phyloP scores from a whole-genome alignment of 2,888 invertebrate genomes.

The Folsomia candida region DNA sequence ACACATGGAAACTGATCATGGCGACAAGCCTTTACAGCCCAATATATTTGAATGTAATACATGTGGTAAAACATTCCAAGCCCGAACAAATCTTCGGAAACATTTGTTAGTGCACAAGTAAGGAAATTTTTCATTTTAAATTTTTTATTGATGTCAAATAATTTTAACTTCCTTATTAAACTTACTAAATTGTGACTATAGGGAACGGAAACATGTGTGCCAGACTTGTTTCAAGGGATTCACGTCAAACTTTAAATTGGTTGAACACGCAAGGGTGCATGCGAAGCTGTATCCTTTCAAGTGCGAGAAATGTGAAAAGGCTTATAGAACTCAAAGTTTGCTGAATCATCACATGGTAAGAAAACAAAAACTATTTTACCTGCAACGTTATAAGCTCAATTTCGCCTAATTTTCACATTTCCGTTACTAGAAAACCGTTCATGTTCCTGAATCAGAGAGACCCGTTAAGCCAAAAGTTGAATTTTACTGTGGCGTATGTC shows the following conservation, averaged over 20 bases:
- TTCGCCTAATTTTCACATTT: background rate
- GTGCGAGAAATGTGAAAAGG: conserved; percentile 41
- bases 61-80: conserved; percentile 47
- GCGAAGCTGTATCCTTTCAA: conserved; percentile 45
- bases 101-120: conserved; percentile 49
- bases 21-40: conserved; percentile 41
- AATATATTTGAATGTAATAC: conserved; percentile 44
- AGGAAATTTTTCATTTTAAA: conserved; percentile 16
- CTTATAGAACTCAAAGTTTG: conserved; percentile 44
- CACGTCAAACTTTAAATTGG: conserved; percentile 47
- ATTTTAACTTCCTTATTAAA: conserved; percentile 3
- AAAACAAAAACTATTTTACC: background rate
- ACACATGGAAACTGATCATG: conserved; percentile 42
- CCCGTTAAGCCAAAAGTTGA: conserved; percentile 37
- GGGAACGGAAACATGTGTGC: conserved; percentile 41
- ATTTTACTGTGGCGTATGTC: conserved; percentile 45
- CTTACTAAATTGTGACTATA: conserved; percentile 22
- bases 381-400: background rate
- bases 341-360: conserved; percentile 45
- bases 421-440: conserved; percentile 32
- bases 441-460: conserved; percentile 29
- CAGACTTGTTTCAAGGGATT: conserved; percentile 44
- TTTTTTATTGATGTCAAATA: background rate
- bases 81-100: conserved; percentile 42
- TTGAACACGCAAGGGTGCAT: conserved; percentile 47